Percentiles rank a stretch among this genome's conserved stretches.
These are phyloP conservation scores for Pangasius macronema DNA, from an alignment of 2,797 vertebrate genomes.

Conservation along the genomic window DNA sequence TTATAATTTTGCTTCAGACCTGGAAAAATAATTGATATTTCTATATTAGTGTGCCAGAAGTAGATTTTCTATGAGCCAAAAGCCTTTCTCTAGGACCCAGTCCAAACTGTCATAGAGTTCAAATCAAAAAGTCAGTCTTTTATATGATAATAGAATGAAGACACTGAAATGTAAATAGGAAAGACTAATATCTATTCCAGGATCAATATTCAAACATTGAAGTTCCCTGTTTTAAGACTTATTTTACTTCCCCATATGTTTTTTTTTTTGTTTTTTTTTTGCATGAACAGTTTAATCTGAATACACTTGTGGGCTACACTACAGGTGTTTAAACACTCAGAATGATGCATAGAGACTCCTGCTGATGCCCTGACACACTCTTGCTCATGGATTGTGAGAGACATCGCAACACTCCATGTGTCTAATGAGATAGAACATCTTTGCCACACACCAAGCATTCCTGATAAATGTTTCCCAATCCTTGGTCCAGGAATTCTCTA, in stretches of 20 bases:
- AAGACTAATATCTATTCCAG: background rate
- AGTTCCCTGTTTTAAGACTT: background rate
- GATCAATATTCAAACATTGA: background rate
- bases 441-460: background rate
- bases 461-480: background rate
- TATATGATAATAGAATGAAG: background rate
- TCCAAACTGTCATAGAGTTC: background rate
- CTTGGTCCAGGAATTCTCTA: background rate
- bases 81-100: background rate
- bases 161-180: background rate
- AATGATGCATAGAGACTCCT: background rate
- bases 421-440: background rate
- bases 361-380: background rate
- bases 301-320: background rate
- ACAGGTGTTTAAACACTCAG: background rate
- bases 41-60: background rate
- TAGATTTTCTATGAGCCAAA: background rate
- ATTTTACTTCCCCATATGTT: background rate
- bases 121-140: background rate
- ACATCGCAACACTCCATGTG: background rate
- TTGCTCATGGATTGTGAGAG: background rate
- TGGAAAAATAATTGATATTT: background rate
- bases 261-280: slow-evolving; percentile 1
- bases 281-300: background rate
- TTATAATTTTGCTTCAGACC: background rate